phyloP scores from a whole-genome alignment of 1,140 invertebrate genomes.

The Drosophila nigrodunni region DNA sequence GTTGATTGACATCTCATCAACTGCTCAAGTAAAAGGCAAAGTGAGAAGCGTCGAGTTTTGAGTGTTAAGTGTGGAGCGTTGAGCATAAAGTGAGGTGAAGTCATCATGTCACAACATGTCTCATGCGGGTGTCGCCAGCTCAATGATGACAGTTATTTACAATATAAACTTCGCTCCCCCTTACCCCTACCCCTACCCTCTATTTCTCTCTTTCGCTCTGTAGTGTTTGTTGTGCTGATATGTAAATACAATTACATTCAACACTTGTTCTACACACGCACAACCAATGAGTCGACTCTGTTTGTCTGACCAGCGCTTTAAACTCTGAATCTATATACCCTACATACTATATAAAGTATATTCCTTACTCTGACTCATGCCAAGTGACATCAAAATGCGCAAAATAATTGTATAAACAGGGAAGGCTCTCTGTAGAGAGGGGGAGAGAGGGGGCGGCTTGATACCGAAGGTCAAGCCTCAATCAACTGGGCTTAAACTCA shows the following conservation, averaged over 20 bases:
- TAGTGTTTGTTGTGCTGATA: conserved; percentile 19
- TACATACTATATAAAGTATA: not conserved
- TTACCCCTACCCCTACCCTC: not conserved
- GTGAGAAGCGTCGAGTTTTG: not conserved
- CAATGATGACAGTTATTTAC: conserved; percentile 29
- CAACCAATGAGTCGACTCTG: conserved; percentile 25
- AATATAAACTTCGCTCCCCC: not conserved
- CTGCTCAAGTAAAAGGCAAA: conserved; percentile 11
- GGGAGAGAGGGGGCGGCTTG: not conserved
- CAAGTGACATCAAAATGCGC: conserved; percentile 20
- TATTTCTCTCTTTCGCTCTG: not conserved
- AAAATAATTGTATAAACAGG: conserved; percentile 14
- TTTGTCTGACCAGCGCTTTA: conserved; percentile 12
- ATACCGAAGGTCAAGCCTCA: conserved; percentile 27
- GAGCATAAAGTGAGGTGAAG: not conserved
- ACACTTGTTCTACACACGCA: conserved; percentile 9
- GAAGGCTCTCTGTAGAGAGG: not conserved
- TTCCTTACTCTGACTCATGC: conserved; percentile 26
- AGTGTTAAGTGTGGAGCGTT: no score
- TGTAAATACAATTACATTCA: conserved; percentile 37
- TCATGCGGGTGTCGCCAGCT: conserved; percentile 26
- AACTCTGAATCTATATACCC: conserved; percentile 1
- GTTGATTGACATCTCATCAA: not conserved
- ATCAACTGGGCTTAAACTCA: conserved; percentile 11
- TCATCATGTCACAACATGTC: conserved; percentile 24